Evolutionary conservation across 2,797 vertebrate species (phyloP).

Genomic region (Liasis olivaceus): DNA sequence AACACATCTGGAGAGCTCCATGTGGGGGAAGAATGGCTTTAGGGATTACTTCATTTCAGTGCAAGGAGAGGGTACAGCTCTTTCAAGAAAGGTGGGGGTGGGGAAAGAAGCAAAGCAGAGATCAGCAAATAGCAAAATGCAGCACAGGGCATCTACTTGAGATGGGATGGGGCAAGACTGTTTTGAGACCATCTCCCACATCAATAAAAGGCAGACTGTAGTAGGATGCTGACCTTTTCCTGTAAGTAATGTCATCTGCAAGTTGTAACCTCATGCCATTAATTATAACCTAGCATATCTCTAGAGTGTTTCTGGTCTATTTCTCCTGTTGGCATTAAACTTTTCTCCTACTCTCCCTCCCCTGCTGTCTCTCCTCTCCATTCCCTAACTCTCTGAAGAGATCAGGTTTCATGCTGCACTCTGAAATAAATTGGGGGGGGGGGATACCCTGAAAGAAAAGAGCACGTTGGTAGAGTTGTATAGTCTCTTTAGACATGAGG

Average conservation of each 20-base stretch:
- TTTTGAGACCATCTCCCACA: conserved; percentile 46
- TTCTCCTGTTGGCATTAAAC: conserved; percentile 53
- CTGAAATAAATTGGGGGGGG: conserved; percentile 34
- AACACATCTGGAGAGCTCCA: background rate
- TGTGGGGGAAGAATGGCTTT: background rate
- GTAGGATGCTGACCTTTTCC: conserved; percentile 54
- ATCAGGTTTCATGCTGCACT: conserved; percentile 62
- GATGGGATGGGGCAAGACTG: background rate
- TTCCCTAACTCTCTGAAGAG: conserved; percentile 24
- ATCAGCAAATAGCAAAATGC: conserved; percentile 39
- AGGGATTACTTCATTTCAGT: background rate
- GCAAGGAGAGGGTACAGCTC: conserved; percentile 22
- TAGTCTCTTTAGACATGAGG: conserved; percentile 32
- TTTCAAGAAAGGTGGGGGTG: conserved; percentile 4
- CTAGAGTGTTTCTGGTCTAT: conserved; percentile 23
- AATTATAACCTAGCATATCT: conserved; percentile 55
- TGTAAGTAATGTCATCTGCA: conserved; percentile 58
- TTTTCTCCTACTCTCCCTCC: conserved; percentile 39
- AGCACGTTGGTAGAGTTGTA: conserved; percentile 38
- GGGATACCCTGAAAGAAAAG: conserved; percentile 38
- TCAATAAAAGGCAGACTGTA: conserved; percentile 54
- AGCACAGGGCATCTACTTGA: background rate
- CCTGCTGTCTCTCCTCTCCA: conserved; percentile 1
- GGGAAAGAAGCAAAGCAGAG: background rate
- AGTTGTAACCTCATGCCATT: conserved; percentile 62